Evolutionary conservation across 1,140 invertebrate species (phyloP).

Genomic region (Macrosteles quadrilineatus): DNA sequence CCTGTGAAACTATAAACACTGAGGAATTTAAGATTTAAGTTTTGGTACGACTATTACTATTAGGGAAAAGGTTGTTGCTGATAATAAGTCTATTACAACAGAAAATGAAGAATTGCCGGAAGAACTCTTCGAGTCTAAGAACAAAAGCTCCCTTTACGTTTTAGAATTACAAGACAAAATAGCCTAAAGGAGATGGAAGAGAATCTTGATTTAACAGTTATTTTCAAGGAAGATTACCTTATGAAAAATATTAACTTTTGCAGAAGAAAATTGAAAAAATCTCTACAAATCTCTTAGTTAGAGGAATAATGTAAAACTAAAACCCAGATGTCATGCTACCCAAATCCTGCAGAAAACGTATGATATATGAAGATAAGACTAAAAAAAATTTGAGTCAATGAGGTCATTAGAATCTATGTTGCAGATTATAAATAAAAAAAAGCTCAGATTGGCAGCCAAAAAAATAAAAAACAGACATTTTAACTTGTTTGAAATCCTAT

Average conservation of each 20-base stretch:
- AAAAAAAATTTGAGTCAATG: background rate
- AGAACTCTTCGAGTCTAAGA: background rate
- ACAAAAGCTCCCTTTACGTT: background rate
- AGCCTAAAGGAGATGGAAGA: background rate
- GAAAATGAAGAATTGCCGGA: background rate
- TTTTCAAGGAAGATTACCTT: background rate
- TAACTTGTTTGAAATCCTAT: no score
- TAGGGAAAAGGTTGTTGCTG: no score
- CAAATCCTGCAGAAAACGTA: background rate
- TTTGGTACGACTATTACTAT: no score
- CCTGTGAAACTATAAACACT: no score
- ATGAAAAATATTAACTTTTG: no score
- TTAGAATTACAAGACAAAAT: background rate
- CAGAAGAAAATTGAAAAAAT: no score
- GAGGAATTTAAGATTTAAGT: no score
- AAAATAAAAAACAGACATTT: no score
- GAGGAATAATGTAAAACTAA: background rate
- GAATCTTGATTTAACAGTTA: no score
- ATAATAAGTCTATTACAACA: background rate
- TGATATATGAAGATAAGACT: background rate
- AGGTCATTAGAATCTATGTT: background rate
- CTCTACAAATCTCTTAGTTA: background rate
- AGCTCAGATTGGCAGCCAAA: no score
- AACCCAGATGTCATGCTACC: background rate
- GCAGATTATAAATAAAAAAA: constrained; percentile 37